Conservation (phyloP, 2,888 invertebrate genomes). For the Drosophila fulvimacula region DNA sequence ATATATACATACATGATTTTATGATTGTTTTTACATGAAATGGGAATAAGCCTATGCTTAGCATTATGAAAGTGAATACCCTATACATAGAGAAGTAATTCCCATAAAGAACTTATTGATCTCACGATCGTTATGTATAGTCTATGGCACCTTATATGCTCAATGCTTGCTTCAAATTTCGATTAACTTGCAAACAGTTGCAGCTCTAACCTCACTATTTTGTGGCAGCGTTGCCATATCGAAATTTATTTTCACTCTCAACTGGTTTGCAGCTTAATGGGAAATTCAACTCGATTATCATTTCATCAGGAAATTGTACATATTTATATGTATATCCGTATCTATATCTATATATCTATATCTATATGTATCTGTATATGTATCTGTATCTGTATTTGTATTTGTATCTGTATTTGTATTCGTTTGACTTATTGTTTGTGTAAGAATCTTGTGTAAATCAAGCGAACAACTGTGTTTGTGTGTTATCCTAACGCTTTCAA, state of each 20-base stretch:
- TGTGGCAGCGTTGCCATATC: slow-evolving; percentile 2
- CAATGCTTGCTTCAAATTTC: not conserved
- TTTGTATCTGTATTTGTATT: slow-evolving; percentile 18
- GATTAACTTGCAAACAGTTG: slow-evolving; percentile 9
- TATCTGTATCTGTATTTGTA: slow-evolving; percentile 6
- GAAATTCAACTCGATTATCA: not conserved
- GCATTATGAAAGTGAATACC: not conserved
- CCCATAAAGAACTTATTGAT: not conserved
- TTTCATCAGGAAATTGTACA: slow-evolving; percentile 41
- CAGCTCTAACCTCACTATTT: not conserved
- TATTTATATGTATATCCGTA: slow-evolving; percentile 27
- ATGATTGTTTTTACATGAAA: not conserved
- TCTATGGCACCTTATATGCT: not conserved
- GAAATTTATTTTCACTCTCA: too few relatives aligned
- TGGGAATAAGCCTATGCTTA: not conserved
- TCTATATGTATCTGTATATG: not conserved
- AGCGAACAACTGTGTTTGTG: slow-evolving; percentile 39
- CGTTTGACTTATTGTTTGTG: slow-evolving; percentile 36
- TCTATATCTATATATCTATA: slow-evolving; percentile 18
- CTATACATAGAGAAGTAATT: not conserved
- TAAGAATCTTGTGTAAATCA: slow-evolving; percentile 29
- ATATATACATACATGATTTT: not conserved
- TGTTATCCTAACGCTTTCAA: slow-evolving; percentile 51
- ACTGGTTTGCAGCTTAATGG: slow-evolving; percentile 11
- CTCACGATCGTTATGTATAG: not conserved